Conservation (phyloP, 2,113 vertebrate genomes). For the Coptodon bakossiorum region DNA sequence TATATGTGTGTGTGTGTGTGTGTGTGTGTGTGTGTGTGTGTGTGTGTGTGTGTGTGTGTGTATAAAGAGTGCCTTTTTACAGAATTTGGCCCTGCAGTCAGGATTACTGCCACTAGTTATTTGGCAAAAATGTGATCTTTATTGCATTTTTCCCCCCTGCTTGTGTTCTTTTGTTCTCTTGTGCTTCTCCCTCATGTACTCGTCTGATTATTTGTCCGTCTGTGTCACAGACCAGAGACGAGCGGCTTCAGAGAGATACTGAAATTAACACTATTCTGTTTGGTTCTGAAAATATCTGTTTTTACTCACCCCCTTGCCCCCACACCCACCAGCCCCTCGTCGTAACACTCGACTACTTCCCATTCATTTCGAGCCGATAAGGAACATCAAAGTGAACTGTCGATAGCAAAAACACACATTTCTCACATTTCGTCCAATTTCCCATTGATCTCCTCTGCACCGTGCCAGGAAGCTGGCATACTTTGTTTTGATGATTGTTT, state of each 20-base stretch:
- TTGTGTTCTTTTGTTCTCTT: not conserved
- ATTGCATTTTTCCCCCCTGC: not conserved
- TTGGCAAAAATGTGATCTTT: slow-evolving; percentile 1
- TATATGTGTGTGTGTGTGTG: not conserved
- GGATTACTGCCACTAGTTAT: slow-evolving; percentile 16
- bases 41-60: not conserved
- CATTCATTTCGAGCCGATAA: slow-evolving; percentile 30
- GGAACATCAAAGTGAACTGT: slow-evolving; percentile 36
- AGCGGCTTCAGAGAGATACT: slow-evolving; percentile 6
- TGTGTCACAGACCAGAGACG: not conserved
- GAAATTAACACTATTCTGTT: slow-evolving; percentile 13
- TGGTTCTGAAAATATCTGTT: slow-evolving; percentile 10
- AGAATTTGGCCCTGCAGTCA: not conserved
- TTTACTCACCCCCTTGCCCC: not conserved
- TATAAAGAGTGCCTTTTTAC: not conserved
- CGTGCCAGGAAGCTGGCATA: slow-evolving; percentile 11
- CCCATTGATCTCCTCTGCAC: slow-evolving; percentile 19
- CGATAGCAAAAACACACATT: slow-evolving; percentile 17
- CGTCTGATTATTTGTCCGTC: not conserved
- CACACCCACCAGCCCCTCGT: not conserved
- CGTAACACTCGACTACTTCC: slow-evolving; percentile 20
- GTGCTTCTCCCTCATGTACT: not conserved
- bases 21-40: not conserved
- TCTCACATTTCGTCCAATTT: slow-evolving; percentile 34
- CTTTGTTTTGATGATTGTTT: slow-evolving; percentile 47